Conservation (phyloP, 2,113 vertebrate genomes). For the Labeo rohita region DNA sequence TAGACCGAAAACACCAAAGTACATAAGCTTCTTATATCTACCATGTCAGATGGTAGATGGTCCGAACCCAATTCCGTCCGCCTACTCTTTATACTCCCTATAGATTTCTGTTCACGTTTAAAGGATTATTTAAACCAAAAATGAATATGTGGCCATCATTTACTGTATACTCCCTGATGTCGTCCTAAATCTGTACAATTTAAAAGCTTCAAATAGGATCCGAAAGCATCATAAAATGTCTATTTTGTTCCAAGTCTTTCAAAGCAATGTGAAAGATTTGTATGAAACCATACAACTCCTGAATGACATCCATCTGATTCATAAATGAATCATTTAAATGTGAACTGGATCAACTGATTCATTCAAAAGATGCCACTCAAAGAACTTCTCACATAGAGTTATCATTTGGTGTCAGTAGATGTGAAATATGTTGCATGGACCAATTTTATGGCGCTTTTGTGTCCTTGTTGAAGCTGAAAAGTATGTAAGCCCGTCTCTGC, state of each 20-base stretch:
- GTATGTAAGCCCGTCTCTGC: too few relatives aligned
- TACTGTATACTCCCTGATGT: neutral
- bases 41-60: conserved; percentile 8
- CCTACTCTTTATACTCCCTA: neutral
- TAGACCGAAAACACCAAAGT: neutral
- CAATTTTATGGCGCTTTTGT: neutral
- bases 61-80: neutral
- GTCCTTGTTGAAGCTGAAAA: neutral
- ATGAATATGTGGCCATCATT: neutral
- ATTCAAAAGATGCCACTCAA: neutral
- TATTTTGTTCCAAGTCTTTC: neutral
- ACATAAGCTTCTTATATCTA: neutral
- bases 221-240: neutral
- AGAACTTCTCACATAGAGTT: neutral
- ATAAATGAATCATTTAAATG: neutral
- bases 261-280: neutral
- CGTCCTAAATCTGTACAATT: neutral
- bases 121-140: neutral
- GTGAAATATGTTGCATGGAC: neutral
- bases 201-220: neutral
- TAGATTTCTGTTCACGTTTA: neutral
- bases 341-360: neutral
- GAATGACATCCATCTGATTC: neutral
- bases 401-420: neutral
- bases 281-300: neutral